Evolutionary conservation across 1,140 invertebrate genomes (phyloP), one percentile per base, ranked within the genome.

Genomic region (Drosophila murphyi): DNA sequence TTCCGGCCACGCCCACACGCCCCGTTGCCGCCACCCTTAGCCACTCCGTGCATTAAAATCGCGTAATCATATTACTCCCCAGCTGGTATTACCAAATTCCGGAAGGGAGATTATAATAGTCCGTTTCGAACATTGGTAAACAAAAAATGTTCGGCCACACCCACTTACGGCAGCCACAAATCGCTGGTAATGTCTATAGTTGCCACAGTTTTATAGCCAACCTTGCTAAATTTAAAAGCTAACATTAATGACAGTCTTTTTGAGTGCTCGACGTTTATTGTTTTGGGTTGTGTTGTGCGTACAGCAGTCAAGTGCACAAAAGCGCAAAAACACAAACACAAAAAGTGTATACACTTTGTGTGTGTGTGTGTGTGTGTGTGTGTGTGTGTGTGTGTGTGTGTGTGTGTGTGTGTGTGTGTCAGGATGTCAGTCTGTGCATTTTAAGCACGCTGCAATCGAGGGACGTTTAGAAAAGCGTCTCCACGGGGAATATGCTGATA

Each of bases 231-330:
- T 20, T 20, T 20, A 20, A 20, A 20, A 20, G 20, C 20, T 20
- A 20, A 0, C 20, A 20, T 20, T 20, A 20, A 20, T 20, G 20
- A 20, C 2, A 47, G 39, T 43, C 41, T 43, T n/a, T 37, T 28
- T 37, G 12, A 3, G 35, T 7, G n/a, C 31, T 37, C 52, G 6
- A 2, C 3, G 0, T 2, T 1, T 35, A 3, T 63, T 67, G 48
- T 32, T 59, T 76, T 48, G 29, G 29, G 39, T 60, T 29, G 28
- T 50, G 54, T 43, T 52, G 57, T 48, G 47, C n/a, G 31, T 72
- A 81, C 79, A 73, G 77, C 79, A 73, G 79, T 81, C 73, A 81
- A 74, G 67, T 65, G 64, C 79, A 81, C 68, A 73, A 76, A 55
- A 41, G 69, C 69, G 54, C 29, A 45, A 31, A 57, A 34, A 43